A percentile compares a stretch with the other conserved stretches of the same genome.
phyloP scores from a whole-genome alignment of 1,140 invertebrate genomes.

The Hesperophylax magnus region DNA sequence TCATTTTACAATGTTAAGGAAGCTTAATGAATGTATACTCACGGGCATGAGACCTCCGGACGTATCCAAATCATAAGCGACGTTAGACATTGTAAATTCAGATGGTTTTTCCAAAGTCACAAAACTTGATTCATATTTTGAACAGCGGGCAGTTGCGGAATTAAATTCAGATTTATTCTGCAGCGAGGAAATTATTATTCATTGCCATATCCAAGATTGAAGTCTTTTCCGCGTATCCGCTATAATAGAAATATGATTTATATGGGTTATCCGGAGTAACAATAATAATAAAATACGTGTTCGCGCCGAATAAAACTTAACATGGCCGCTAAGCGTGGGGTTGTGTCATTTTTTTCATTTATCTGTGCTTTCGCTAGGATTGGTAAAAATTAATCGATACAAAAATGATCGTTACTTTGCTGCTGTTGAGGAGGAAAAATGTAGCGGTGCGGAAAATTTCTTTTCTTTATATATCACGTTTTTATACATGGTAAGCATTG shows the following conservation, averaged over 20 bases:
- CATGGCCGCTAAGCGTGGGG: conserved; percentile 43
- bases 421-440: too few species aligned
- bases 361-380: not conserved
- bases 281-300: conserved; percentile 43
- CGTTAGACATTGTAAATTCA: conserved; percentile 51
- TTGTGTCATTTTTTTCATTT: conserved; percentile 33
- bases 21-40: conserved; percentile 48
- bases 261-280: not conserved
- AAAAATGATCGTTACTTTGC: too few species aligned
- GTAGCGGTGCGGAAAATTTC: too few species aligned
- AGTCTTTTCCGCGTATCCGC: not conserved
- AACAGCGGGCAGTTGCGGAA: not conserved
- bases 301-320: conserved; percentile 48
- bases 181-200: not conserved
- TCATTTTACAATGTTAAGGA: not conserved
- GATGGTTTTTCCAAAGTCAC: conserved; percentile 7
- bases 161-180: not conserved
- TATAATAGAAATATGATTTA: not conserved
- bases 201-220: conserved; percentile 16
- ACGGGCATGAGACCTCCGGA: conserved; percentile 69
- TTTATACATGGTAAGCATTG: too few species aligned
- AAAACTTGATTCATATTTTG: conserved; percentile 38
- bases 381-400: too few species aligned
- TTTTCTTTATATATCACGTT: too few species aligned
- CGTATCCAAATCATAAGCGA: conserved; percentile 67